Evolutionary conservation across 2,797 vertebrate genomes (phyloP).

Genomic region (Remorina albescens): DNA sequence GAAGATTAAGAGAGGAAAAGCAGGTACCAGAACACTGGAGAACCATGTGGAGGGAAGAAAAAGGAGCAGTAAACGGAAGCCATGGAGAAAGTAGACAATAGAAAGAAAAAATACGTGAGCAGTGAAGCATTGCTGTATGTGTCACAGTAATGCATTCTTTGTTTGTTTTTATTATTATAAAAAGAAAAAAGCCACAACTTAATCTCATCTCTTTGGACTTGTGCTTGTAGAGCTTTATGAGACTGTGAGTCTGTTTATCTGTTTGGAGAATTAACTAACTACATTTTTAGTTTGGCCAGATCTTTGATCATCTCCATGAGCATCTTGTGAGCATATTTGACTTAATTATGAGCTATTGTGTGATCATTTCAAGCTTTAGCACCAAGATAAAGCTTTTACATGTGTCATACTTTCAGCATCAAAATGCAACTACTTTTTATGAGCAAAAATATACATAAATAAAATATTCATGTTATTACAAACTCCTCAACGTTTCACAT

Average conservation of each 20-base stretch:
- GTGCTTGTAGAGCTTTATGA: constrained; percentile 12
- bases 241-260: constrained; percentile 8
- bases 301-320: neutral
- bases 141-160: constrained; percentile 20
- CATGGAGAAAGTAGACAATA: constrained; percentile 9
- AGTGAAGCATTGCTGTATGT: neutral
- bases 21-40: constrained; percentile 22
- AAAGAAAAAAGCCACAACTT: constrained; percentile 17
- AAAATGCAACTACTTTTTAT: neutral
- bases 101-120: neutral
- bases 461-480: neutral
- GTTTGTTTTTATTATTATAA: constrained; percentile 10
- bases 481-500: neutral
- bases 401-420: neutral
- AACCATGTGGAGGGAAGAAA: constrained; percentile 14
- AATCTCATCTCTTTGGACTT: neutral
- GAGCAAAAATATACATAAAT: neutral
- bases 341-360: neutral
- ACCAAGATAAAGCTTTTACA: neutral
- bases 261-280: neutral
- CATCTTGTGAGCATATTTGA: neutral
- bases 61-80: constrained; percentile 11
- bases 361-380: neutral
- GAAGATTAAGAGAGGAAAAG: constrained; percentile 11
- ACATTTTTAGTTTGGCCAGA: neutral